phyloP scores from a whole-genome alignment of 2,113 vertebrate genomes.

The Xiphophorus hellerii region DNA sequence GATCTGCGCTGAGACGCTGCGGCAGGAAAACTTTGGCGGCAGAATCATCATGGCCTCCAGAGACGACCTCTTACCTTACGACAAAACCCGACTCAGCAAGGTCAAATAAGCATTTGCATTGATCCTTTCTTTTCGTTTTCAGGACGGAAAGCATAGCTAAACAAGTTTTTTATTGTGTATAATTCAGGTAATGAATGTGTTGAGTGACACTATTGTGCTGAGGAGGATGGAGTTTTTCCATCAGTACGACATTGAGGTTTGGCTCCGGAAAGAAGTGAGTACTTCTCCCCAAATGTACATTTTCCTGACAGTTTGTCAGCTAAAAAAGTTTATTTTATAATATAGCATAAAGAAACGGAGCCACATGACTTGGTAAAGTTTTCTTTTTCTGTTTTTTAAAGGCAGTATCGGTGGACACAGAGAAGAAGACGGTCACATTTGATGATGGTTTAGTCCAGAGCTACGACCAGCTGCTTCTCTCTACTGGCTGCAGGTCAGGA shows the following conservation, averaged over 20 bases:
- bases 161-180: not conserved
- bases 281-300: not conserved
- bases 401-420: slow-evolving; percentile 80
- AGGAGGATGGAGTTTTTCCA: slow-evolving; percentile 82
- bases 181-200: slow-evolving; percentile 80
- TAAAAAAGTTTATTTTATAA: not conserved
- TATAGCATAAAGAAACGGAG: not conserved
- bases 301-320: not conserved
- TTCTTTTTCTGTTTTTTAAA: slow-evolving; percentile 44
- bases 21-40: slow-evolving; percentile 84
- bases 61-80: slow-evolving; percentile 83
- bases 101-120: slow-evolving; percentile 47
- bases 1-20: slow-evolving; percentile 85
- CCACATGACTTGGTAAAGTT: not conserved
- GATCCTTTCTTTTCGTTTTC: not conserved
- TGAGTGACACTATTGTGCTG: slow-evolving; percentile 76
- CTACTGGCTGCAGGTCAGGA: slow-evolving; percentile 84
- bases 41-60: slow-evolving; percentile 84
- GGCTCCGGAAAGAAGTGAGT: slow-evolving; percentile 84
- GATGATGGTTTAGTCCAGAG: slow-evolving; percentile 77
- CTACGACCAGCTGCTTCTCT: slow-evolving; percentile 84
- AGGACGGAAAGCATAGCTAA: not conserved
- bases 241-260: slow-evolving; percentile 79
- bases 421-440: slow-evolving; percentile 79
- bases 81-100: slow-evolving; percentile 88